Conservation (phyloP, 2,797 vertebrate genomes). For the Cichlasoma orientale region DNA sequence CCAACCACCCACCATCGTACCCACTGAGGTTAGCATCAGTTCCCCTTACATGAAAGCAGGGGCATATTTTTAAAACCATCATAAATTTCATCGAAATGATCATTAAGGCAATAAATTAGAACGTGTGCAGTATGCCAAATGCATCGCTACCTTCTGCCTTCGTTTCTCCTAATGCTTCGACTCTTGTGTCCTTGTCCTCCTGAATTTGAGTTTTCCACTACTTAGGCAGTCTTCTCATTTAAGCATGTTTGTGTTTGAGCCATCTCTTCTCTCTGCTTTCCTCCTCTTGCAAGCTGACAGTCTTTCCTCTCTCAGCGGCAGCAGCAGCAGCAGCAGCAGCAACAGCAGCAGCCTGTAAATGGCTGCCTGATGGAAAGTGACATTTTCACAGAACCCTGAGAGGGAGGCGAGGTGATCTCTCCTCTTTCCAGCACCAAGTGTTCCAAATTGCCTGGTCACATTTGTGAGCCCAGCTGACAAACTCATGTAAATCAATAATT, state of each 20-base stretch:
- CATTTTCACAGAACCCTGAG: slow-evolving; percentile 78
- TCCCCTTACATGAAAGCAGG: neutral
- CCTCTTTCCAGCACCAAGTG: slow-evolving; percentile 74
- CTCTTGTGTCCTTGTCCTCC: neutral
- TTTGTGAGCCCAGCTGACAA: slow-evolving; percentile 79
- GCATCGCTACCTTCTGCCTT: neutral
- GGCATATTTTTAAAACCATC: neutral
- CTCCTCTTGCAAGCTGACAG: slow-evolving; percentile 39
- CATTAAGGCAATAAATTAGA: neutral
- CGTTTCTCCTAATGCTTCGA: neutral
- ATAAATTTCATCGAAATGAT: neutral
- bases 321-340: neutral
- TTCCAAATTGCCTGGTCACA: slow-evolving; percentile 80
- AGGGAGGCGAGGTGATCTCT: slow-evolving; percentile 74
- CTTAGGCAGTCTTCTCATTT: slow-evolving; percentile 12
- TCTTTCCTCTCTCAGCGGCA: slow-evolving; percentile 2
- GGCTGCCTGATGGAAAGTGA: slow-evolving; percentile 80
- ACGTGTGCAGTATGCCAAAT: neutral
- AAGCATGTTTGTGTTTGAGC: slow-evolving; percentile 38
- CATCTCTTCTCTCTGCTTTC: slow-evolving; percentile 16
- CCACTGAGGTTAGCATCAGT: slow-evolving; percentile 2
- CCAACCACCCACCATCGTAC: neutral
- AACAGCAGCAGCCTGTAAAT: slow-evolving; percentile 68
- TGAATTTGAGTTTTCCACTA: slow-evolving; percentile 4
- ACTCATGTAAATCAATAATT: slow-evolving; percentile 81